phyloP scores from a whole-genome alignment of 2,113 vertebrate genomes.

The Amia ocellicauda region DNA sequence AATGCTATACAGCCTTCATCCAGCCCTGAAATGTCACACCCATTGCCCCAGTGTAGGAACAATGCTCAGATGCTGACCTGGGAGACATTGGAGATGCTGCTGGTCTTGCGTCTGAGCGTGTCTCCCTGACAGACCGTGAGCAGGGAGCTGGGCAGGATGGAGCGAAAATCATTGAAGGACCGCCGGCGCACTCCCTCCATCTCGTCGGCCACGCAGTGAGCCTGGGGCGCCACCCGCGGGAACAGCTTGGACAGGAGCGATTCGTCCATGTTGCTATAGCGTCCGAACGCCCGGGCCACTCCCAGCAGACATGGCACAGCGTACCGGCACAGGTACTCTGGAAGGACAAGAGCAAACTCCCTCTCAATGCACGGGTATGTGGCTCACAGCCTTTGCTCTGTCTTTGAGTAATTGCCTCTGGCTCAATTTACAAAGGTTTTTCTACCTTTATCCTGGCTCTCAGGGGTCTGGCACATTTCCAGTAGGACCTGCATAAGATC shows the following conservation, averaged over 20 bases:
- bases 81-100: conserved; percentile 74
- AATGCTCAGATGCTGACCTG: conserved; percentile 67
- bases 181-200: conserved; percentile 81
- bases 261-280: conserved; percentile 85
- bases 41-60: not conserved
- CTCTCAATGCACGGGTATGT: too few relatives aligned
- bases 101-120: conserved; percentile 73
- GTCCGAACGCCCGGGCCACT: conserved; percentile 86
- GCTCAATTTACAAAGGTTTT: too few relatives aligned
- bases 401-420: too few relatives aligned
- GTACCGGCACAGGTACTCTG: conserved; percentile 89
- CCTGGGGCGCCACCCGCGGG: conserved; percentile 70
- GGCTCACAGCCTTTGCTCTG: too few relatives aligned
- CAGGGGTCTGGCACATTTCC: conserved; percentile 85
- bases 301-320: conserved; percentile 83
- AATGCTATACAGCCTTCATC: too few relatives aligned
- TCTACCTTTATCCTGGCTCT: conserved; percentile 90
- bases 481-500: conserved; percentile 82
- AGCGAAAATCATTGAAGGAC: conserved; percentile 94
- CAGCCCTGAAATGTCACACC: not conserved
- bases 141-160: conserved; percentile 87
- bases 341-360: conserved; percentile 21
- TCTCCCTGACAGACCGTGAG: conserved; percentile 84
- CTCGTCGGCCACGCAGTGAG: conserved; percentile 70
- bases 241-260: conserved; percentile 89